These are phyloP conservation scores for Chlamydotis undulata DNA, from an alignment of 2,113 vertebrate species.

Conservation along the genomic window DNA sequence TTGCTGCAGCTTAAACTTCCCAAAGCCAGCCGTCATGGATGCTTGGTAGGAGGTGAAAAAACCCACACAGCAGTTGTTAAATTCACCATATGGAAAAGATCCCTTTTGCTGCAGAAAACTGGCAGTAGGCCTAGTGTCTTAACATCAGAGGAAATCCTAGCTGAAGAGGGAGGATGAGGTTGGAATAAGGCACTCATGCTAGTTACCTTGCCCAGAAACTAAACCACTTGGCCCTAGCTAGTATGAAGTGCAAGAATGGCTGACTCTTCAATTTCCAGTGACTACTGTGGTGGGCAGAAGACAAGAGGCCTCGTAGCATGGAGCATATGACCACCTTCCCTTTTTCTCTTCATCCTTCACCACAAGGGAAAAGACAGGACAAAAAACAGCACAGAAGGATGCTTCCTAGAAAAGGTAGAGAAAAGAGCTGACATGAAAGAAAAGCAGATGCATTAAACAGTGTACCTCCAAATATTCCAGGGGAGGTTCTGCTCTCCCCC, in stretches of 20 bases:
- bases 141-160: constrained; percentile 52
- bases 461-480: not conserved
- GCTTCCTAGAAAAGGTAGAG: not conserved
- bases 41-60: constrained; percentile 62
- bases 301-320: not conserved
- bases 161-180: not conserved
- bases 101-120: constrained; percentile 55
- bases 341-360: not conserved
- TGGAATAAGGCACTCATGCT: not conserved
- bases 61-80: constrained; percentile 64
- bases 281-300: not conserved
- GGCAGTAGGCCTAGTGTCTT: constrained; percentile 31
- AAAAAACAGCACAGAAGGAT: not conserved
- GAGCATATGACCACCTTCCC: not conserved
- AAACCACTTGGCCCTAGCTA: not conserved
- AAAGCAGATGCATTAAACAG: not conserved
- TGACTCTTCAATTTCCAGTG: not conserved
- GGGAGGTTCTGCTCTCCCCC: not conserved
- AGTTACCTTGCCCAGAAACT: not conserved
- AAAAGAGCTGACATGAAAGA: not conserved
- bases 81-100: constrained; percentile 64
- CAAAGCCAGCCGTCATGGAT: constrained; percentile 25
- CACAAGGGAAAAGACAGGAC: not conserved
- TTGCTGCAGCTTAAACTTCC: constrained; percentile 46
- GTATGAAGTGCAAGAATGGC: not conserved